A percentile compares a stretch with the other conserved stretches of the same genome.
Evolutionary conservation across 2,113 vertebrate species (phyloP).

Genomic region (Carassius gibelio): DNA sequence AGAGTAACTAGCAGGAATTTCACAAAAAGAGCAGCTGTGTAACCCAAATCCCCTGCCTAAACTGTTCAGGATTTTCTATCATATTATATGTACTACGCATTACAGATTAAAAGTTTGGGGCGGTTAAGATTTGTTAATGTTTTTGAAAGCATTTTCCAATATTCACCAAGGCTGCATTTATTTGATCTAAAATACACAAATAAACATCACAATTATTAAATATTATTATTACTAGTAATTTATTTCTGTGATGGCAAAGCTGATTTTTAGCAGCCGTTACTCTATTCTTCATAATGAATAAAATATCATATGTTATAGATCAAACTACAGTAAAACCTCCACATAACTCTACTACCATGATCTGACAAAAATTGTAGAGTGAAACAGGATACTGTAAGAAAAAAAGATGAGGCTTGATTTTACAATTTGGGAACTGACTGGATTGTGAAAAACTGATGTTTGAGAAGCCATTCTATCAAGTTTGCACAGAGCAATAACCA

Average conservation of each 20-base stretch:
- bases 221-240: no score
- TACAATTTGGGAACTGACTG: no score
- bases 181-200: not conserved
- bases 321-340: no score
- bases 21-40: conserved; percentile 16
- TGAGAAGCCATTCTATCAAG: not conserved
- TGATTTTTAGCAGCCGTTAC: no score
- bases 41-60: conserved; percentile 21
- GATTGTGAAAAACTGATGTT: not conserved
- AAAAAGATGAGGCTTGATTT: not conserved
- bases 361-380: no score
- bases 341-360: not conserved
- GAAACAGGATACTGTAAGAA: not conserved
- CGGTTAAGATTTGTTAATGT: not conserved
- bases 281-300: no score
- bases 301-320: no score
- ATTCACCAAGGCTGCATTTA: not conserved
- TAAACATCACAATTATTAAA: not conserved
- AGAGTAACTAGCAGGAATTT: conserved; percentile 40
- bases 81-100: not conserved
- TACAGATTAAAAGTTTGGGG: not conserved
- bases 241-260: no score
- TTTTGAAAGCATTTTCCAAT: not conserved
- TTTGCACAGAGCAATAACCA: not conserved
- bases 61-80: not conserved